Evolutionary conservation across 2,113 vertebrate genomes (phyloP).

Genomic region (Podarcis cretensis): DNA sequence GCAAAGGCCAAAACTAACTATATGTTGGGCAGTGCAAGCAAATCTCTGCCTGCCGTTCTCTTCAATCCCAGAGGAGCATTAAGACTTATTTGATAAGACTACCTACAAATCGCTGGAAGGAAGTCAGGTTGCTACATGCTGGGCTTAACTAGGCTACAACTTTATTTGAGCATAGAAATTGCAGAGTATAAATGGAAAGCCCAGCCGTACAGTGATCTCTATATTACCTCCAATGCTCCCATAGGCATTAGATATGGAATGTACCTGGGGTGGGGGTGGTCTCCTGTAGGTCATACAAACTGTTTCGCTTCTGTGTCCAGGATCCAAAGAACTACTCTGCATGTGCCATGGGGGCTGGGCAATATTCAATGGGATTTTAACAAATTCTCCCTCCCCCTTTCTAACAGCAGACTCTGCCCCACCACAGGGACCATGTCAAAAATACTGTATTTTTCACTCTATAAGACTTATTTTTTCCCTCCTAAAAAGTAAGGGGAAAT

Average conservation of each 20-base stretch:
- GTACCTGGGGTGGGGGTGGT: background rate
- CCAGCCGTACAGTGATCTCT: background rate
- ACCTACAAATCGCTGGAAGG: background rate
- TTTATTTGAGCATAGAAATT: constrained; percentile 25
- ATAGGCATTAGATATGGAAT: background rate
- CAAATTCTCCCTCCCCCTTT: background rate
- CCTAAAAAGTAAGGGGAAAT: too few species aligned
- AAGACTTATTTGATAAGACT: constrained; percentile 11
- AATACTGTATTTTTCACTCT: too few species aligned
- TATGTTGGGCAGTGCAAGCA: background rate
- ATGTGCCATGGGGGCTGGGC: background rate
- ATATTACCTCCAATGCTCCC: background rate
- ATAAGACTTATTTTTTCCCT: too few species aligned
- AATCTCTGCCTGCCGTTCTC: background rate
- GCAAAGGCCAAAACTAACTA: background rate
- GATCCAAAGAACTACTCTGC: background rate
- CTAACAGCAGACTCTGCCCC: background rate
- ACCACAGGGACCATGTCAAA: background rate
- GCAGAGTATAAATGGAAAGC: background rate
- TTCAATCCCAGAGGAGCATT: background rate
- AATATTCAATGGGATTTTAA: background rate
- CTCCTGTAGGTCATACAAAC: background rate
- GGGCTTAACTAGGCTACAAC: constrained; percentile 22
- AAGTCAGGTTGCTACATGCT: constrained; percentile 8
- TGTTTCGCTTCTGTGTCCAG: background rate